Base-by-base conservation (phyloP, 2,888 invertebrate species). In the Melangyna quadrimaculata region DNA sequence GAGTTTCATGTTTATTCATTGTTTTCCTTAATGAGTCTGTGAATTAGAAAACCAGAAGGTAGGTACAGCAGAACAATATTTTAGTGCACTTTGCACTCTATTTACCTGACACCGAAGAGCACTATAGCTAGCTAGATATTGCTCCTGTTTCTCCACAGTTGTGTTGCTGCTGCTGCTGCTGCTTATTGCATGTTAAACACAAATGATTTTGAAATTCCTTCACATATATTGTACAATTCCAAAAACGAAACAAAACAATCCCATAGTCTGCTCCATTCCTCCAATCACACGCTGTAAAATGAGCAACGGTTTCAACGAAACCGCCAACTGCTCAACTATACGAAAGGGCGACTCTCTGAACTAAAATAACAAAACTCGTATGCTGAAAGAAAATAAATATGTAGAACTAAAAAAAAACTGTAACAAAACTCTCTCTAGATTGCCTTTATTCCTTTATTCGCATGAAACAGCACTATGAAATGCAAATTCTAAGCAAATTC, bases 401-500 rank as follows among this genome's bases (percentile, higher is more conserved):
- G 10, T 0, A 24, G 1, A 37, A 48, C 6, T 32, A 1, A 35
- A 27, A 45, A 32, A 27, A 45, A 32, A 37, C 0, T n/a, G 22
- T 8, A 14, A 14, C 14, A 22, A 22, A 45, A 63, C n/a, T 48
- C 61, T 48, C 61, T 24, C 35, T 48, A 67, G 67, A 67, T 67
- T 67, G 48, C 32, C 67, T 67, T 67, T 22, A 48, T 45, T 63
- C 43, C 43, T 40, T 61, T 40, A 37, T 29, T 45, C 43, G 29
- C 45, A 51, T 35, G 8, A 3, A 51, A 37, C 32, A 51, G 48
- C 35, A 40, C 29, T 22, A 24, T 45, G 61, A 61, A 69, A 80
- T 79, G 73, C 51, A 73, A 79, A 71, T 63, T 71, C 32, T 70
- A 55, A 78, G 43, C 63, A 63, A 71, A 79, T 79, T 80, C 69